These are phyloP conservation scores for Deilephila porcellus DNA, from an alignment of 2,888 invertebrate genomes.

Conservation along the genomic window DNA sequence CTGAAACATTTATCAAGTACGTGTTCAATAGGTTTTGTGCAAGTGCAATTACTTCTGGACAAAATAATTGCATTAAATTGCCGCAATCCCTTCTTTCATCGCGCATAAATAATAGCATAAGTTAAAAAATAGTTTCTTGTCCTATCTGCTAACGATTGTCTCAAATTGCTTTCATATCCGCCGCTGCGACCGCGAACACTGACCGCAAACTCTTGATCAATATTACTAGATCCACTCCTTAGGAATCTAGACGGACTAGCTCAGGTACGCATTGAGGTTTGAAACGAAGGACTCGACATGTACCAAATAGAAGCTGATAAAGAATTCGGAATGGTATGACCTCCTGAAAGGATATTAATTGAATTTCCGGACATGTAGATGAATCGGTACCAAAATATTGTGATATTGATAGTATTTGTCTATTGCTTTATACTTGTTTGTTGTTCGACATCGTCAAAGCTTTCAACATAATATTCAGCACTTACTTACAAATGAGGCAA, in stretches of 20 bases:
- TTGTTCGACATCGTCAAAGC: no score
- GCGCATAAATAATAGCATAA: neutral
- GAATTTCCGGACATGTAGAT: no score
- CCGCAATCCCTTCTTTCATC: neutral
- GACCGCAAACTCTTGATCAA: conserved; percentile 56
- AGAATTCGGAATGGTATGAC: neutral
- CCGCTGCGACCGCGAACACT: conserved; percentile 51
- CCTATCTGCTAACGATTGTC: conserved; percentile 42
- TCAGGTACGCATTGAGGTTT: conserved; percentile 21
- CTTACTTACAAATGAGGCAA: no score
- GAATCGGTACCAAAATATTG: no score
- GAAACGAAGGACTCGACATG: neutral
- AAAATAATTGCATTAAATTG: neutral
- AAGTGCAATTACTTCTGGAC: neutral
- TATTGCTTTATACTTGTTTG: no score
- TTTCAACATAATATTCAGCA: no score
- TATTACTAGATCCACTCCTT: conserved; percentile 38
- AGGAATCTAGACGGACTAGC: conserved; percentile 31
- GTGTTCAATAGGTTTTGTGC: neutral
- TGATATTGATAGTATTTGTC: no score
- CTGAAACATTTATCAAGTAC: neutral
- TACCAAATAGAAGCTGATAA: neutral
- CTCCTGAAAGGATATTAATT: no score
- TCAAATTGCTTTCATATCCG: conserved; percentile 64
- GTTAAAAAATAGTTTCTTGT: conserved; percentile 13